Evolutionary conservation across 2,888 invertebrate species (phyloP).

Genomic region (Pharmacophagus antenor): DNA sequence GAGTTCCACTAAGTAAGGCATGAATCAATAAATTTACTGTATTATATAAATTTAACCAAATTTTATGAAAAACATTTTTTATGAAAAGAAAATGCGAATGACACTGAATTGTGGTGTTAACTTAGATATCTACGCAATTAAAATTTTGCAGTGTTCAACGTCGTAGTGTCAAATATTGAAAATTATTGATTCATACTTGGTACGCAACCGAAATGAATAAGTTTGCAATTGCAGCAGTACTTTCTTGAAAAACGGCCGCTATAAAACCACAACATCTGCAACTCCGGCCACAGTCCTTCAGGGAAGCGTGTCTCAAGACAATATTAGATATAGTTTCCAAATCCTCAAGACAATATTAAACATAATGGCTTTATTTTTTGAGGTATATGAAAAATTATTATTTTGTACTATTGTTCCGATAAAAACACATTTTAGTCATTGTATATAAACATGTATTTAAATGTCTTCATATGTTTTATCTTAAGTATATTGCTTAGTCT

Average conservation of each 20-base stretch:
- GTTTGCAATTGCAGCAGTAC: constrained; percentile 68
- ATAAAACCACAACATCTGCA: constrained; percentile 66
- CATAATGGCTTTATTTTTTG: constrained; percentile 68
- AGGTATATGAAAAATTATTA: constrained; percentile 48
- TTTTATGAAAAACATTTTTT: neutral
- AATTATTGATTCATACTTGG: constrained; percentile 78
- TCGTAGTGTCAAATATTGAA: constrained; percentile 68
- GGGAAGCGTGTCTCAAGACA: constrained; percentile 50
- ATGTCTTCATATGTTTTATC: no score
- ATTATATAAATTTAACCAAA: no score
- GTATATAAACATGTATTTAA: neutral
- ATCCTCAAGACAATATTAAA: constrained; percentile 34
- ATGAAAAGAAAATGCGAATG: neutral
- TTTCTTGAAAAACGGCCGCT: constrained; percentile 58
- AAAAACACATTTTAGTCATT: neutral
- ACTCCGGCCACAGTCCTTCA: constrained; percentile 56
- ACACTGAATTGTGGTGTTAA: constrained; percentile 4
- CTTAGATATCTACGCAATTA: constrained; percentile 5
- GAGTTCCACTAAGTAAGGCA: no score
- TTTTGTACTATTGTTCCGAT: neutral
- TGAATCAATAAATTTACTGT: no score
- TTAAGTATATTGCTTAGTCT: no score
- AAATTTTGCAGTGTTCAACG: constrained; percentile 44
- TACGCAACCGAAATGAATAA: constrained; percentile 61
- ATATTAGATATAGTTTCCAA: constrained; percentile 3